A percentile compares a stretch with the other conserved stretches of the same genome.
Evolutionary conservation across 2,797 vertebrate genomes (phyloP).

Genomic region (Ceyx erithaca): DNA sequence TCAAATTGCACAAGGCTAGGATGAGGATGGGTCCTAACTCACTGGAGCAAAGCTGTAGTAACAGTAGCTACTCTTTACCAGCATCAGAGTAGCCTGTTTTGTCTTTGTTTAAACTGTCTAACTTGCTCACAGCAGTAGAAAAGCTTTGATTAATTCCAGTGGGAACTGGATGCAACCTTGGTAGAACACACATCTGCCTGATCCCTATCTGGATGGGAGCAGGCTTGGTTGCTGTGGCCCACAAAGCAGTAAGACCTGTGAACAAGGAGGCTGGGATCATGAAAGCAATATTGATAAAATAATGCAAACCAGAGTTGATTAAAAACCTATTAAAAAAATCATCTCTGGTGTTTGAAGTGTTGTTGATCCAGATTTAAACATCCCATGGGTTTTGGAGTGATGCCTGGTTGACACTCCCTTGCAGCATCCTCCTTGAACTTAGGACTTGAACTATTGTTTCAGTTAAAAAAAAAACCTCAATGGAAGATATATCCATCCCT

Average conservation of each 20-base stretch:
- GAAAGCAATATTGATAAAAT: not conserved
- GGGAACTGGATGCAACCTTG: not conserved
- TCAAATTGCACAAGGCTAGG: not conserved
- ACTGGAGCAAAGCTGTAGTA: not conserved
- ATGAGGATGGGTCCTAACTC: not conserved
- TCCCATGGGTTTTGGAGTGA: not conserved
- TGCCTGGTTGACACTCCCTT: not conserved
- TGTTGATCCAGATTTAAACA: not conserved
- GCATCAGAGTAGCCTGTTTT: rapidly evolving
- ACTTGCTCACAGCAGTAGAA: not conserved
- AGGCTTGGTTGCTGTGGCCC: not conserved
- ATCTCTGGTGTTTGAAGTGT: not conserved
- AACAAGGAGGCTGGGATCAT: not conserved
- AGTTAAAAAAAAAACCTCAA: not conserved
- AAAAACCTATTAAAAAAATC: not conserved
- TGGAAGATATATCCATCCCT: not conserved
- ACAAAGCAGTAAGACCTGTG: rapidly evolving
- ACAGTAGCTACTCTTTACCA: not conserved
- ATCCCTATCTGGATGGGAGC: rapidly evolving
- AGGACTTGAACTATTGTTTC: not conserved
- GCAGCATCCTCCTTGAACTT: not conserved
- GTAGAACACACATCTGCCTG: not conserved
- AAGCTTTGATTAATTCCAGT: not conserved
- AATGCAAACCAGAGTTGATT: not conserved
- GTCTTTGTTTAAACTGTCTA: not conserved